Evolutionary conservation across 92 coral and sea anemone genomes (phyloP).

Genomic region (Zoanthus gigantus): DNA sequence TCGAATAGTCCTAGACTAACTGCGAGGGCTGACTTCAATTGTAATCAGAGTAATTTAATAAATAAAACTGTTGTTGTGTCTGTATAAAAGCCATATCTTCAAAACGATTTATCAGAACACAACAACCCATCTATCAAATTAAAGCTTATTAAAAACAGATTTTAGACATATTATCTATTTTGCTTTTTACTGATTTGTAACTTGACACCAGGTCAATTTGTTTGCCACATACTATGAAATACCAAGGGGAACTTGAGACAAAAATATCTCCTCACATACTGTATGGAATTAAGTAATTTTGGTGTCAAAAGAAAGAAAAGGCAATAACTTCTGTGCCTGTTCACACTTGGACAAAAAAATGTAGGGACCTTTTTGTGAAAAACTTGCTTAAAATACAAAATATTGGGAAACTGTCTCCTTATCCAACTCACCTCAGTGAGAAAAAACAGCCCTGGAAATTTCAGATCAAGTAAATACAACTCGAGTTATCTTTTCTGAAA

Average conservation of each 20-base stretch:
- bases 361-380: conserved; percentile 18
- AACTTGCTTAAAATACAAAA: conserved; percentile 27
- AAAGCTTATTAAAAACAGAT: conserved; percentile 14
- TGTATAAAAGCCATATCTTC: not conserved
- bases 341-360: conserved; percentile 9
- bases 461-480: conserved; percentile 39
- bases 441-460: conserved; percentile 54
- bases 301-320: conserved; percentile 39
- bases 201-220: conserved; percentile 36
- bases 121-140: not conserved
- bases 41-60: too few species aligned
- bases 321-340: conserved; percentile 29
- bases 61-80: too few species aligned
- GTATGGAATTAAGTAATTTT: conserved; percentile 35
- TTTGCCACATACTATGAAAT: conserved; percentile 49
- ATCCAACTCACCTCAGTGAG: conserved; percentile 35
- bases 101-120: not conserved
- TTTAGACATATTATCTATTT: conserved; percentile 32
- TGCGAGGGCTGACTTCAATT: too few species aligned
- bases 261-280: conserved; percentile 42
- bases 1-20: too few species aligned
- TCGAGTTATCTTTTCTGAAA: conserved; percentile 46
- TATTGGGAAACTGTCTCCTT: conserved; percentile 51
- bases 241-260: conserved; percentile 53
- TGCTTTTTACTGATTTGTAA: conserved; percentile 14